Conservation (phyloP, 2,113 vertebrate genomes). For the Rissa tridactyla region DNA sequence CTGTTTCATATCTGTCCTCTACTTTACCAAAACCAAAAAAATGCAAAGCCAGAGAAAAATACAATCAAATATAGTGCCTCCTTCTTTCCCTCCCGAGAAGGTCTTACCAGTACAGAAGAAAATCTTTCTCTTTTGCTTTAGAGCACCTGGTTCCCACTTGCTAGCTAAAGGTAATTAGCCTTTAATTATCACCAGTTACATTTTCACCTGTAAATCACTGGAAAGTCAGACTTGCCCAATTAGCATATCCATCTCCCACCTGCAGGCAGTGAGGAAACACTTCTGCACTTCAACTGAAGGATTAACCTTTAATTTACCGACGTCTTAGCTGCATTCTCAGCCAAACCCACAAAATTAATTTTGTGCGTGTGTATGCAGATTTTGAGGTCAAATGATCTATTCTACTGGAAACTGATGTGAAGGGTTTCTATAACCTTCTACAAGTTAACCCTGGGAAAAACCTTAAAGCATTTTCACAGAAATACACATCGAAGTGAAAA, state of each 20-base stretch:
- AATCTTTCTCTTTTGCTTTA: neutral
- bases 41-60: neutral
- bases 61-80: neutral
- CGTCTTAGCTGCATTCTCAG: neutral
- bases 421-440: neutral
- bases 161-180: conserved; percentile 70
- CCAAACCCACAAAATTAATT: neutral
- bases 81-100: rapidly evolving
- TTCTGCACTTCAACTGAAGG: neutral
- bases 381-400: neutral
- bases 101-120: neutral
- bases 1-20: neutral
- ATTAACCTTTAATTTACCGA: conserved; percentile 26
- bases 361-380: rapidly evolving
- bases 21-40: neutral
- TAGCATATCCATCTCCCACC: conserved; percentile 63
- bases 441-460: neutral
- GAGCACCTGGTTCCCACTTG: conserved; percentile 66
- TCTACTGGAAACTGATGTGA: neutral
- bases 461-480: neutral
- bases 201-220: conserved; percentile 71
- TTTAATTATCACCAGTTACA: conserved; percentile 76
- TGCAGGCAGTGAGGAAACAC: neutral
- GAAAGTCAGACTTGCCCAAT: conserved; percentile 48
- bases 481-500: neutral